A percentile compares a stretch with the other conserved stretches of the same genome.
Conservation (phyloP, 2,113 vertebrate species). For the Sceloporus tristichus region DNA sequence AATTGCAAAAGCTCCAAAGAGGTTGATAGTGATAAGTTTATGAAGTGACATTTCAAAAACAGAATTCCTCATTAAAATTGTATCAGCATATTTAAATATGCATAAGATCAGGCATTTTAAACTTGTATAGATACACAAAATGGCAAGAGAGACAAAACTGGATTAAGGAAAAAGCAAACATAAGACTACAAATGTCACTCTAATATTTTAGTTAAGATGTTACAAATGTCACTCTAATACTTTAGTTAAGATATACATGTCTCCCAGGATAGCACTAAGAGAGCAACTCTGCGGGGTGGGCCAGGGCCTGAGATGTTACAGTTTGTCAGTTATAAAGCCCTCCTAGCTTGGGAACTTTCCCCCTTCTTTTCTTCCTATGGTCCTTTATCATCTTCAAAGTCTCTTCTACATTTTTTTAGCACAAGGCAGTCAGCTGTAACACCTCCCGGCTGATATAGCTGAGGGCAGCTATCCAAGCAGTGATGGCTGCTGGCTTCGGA, state of each 20-base stretch:
- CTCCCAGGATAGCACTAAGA: neutral
- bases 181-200: neutral
- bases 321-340: neutral
- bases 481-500: too few species aligned
- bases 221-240: neutral
- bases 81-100: constrained; percentile 14
- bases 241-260: neutral
- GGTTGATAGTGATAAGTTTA: neutral
- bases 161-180: neutral
- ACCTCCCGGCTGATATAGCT: neutral
- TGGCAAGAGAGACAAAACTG: neutral
- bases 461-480: neutral
- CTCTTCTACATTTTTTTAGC: neutral
- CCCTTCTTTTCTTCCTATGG: neutral
- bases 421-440: neutral
- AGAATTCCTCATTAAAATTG: constrained; percentile 7
- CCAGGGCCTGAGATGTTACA: too few species aligned
- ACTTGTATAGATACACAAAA: constrained; percentile 7
- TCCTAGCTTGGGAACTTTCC: neutral
- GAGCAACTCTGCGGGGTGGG: neutral
- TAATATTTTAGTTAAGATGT: neutral
- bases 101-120: constrained; percentile 20
- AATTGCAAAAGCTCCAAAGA: neutral
- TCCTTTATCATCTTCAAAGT: neutral
- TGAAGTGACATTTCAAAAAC: neutral